phyloP scores from a whole-genome alignment of 2,113 vertebrate species.

The Nerophis lumbriciformis region DNA sequence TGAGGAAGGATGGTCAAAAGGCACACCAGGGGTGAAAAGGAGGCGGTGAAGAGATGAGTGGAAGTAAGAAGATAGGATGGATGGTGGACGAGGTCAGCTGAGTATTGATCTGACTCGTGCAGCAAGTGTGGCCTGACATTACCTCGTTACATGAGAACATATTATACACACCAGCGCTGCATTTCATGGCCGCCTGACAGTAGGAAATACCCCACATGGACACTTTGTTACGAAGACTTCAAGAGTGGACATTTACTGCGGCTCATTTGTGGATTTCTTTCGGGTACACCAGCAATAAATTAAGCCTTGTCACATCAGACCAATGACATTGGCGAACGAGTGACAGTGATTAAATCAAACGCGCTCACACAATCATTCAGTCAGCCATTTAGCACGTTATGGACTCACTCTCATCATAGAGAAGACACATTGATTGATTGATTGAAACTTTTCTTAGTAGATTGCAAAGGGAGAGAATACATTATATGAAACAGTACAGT shows the following conservation, averaged over 20 bases:
- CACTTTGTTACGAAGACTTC: neutral
- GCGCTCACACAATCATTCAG: too few relatives aligned
- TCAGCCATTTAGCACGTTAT: too few relatives aligned
- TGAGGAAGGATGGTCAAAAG: slow-evolving; percentile 19
- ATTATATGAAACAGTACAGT: too few relatives aligned
- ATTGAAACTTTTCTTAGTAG: too few relatives aligned
- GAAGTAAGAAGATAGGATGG: slow-evolving; percentile 15
- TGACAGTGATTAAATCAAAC: too few relatives aligned
- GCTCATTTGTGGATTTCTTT: too few relatives aligned
- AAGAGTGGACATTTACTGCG: neutral
- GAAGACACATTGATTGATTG: too few relatives aligned
- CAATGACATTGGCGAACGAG: too few relatives aligned
- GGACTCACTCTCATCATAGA: too few relatives aligned
- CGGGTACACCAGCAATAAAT: too few relatives aligned
- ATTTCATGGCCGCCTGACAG: neutral
- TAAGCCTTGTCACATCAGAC: too few relatives aligned
- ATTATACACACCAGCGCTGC: slow-evolving; percentile 4
- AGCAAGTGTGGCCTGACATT: slow-evolving; percentile 40
- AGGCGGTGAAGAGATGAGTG: slow-evolving; percentile 4
- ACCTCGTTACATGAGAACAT: slow-evolving; percentile 37
- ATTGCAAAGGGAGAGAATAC: too few relatives aligned
- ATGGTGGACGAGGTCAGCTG: slow-evolving; percentile 32
- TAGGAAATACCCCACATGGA: neutral
- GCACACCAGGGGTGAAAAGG: slow-evolving; percentile 14
- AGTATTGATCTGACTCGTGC: slow-evolving; percentile 41